Evolutionary conservation across 2,113 vertebrate species (phyloP), one percentile per base, ranked within the genome.

Genomic region (Fulica atra): DNA sequence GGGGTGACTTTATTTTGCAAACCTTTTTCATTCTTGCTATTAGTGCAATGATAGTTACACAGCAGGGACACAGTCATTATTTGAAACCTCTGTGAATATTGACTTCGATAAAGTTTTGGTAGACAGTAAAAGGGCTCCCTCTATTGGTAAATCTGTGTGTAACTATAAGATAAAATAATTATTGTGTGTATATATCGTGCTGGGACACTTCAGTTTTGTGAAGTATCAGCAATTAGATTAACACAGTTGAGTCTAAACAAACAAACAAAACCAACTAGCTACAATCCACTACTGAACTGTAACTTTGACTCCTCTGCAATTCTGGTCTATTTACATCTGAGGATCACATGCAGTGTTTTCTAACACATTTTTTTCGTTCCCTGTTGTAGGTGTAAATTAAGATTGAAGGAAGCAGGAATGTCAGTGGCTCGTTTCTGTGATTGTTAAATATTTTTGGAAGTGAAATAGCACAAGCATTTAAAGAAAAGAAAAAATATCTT

Each of bases 91-190:
- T 81, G 16, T 42, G 87, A 91, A 76, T 60, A 35, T 24, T 59
- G 38, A 16, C 35, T 0, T 44, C 0, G 1, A 44, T 40, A 23
- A 21, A 54, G 35, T 50, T 60, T 59, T 69, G 14, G 31, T 87
- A 93, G 73, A 65, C 59, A 79, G 92, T 88, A 61, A 70, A 90
- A 95, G 90, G 56, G 85, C 94, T 93, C 96, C 96, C 93, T 96
- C 97, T 96, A 63, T 76, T 76, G 97, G 90, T 65, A 94, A 60
- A 86, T 51, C 42, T 31, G 0, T 50, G 60, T 42, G 51, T 77
- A 73, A 79, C n/a, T n/a, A 5, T 16, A 46, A 68, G 56, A 44
- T n/a, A 29, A 86, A 46, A 59, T 44, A 25, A 53, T 80, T 51
- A 9, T 0, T 71, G 14, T 23, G 9, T 24, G 31, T 3, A 0